These are phyloP conservation scores for Xestia sexstrigata DNA, from an alignment of 2,888 invertebrate genomes.

Conservation along the genomic window DNA sequence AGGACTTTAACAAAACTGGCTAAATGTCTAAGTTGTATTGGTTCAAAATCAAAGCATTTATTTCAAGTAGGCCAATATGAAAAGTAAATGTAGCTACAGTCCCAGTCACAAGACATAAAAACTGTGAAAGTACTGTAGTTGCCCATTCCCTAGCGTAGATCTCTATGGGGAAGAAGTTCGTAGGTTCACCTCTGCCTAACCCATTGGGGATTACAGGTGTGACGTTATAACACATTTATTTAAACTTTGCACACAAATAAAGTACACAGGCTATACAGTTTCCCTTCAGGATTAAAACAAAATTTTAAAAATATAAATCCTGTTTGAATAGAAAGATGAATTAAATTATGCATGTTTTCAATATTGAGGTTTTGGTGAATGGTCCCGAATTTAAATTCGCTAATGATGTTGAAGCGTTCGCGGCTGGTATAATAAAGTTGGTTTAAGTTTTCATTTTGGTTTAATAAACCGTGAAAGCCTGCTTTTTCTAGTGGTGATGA, in stretches of 20 bases:
- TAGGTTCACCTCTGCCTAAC: not conserved
- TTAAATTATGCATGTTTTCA: constrained; percentile 32
- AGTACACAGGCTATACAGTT: not conserved
- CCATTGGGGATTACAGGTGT: not conserved
- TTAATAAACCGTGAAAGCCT: not conserved
- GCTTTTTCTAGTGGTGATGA: not conserved
- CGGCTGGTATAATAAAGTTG: constrained; percentile 5
- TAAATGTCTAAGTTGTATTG: too few relatives aligned
- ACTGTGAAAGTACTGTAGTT: too few relatives aligned
- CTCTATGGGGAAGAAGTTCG: too few relatives aligned
- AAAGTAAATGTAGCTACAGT: too few relatives aligned
- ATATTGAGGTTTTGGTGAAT: constrained; percentile 21
- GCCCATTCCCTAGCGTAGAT: too few relatives aligned
- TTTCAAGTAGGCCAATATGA: too few relatives aligned
- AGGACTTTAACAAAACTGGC: not conserved
- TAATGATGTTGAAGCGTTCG: constrained; percentile 29
- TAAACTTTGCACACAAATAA: not conserved
- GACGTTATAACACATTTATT: not conserved
- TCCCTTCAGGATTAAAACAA: constrained; percentile 21
- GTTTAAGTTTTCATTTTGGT: not conserved
- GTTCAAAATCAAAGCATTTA: too few relatives aligned
- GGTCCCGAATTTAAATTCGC: constrained; percentile 29
- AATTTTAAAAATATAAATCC: constrained; percentile 23
- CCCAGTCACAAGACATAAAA: too few relatives aligned
- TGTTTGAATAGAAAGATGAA: constrained; percentile 8